Conservation (phyloP, 2,888 invertebrate species). For the Hyposoter dolosus region DNA sequence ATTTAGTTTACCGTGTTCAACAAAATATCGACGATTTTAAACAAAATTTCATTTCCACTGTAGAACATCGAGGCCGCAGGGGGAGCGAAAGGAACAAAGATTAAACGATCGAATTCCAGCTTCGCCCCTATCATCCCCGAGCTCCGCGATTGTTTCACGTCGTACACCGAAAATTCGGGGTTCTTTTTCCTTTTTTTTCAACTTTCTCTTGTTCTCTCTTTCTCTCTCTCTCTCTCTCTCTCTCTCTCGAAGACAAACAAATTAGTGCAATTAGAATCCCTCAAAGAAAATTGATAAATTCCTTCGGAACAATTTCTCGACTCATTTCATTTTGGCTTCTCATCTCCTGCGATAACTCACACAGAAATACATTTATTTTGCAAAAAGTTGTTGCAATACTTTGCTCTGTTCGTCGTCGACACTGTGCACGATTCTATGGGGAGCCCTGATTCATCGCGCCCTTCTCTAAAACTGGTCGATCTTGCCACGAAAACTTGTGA, state of each 20-base stretch:
- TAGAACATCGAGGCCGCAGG: neutral
- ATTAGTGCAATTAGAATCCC: constrained; percentile 85
- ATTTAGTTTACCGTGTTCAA: too few relatives aligned
- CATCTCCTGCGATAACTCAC: constrained; percentile 33
- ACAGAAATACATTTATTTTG: constrained; percentile 12
- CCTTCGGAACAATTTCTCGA: constrained; percentile 84
- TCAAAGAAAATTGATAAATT: constrained; percentile 85
- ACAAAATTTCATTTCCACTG: too few relatives aligned
- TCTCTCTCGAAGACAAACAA: constrained; percentile 81
- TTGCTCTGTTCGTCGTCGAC: constrained; percentile 52
- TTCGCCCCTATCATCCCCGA: constrained; percentile 66
- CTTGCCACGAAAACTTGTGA: constrained; percentile 51
- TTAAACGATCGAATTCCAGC: constrained; percentile 83
- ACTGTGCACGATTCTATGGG: constrained; percentile 35
- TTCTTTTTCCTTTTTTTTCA: constrained; percentile 1
- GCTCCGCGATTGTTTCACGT: constrained; percentile 29
- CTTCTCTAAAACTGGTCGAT: constrained; percentile 51
- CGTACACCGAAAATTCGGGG: constrained; percentile 5
- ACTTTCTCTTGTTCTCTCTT: constrained; percentile 21
- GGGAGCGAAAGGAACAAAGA: constrained; percentile 74
- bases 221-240: constrained; percentile 59
- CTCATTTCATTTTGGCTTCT: constrained; percentile 81
- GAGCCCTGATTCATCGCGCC: constrained; percentile 35
- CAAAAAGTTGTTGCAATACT: constrained; percentile 23
- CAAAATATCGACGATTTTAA: too few relatives aligned